phyloP scores from a whole-genome alignment of 2,113 vertebrate genomes.

The Indri indri region DNA sequence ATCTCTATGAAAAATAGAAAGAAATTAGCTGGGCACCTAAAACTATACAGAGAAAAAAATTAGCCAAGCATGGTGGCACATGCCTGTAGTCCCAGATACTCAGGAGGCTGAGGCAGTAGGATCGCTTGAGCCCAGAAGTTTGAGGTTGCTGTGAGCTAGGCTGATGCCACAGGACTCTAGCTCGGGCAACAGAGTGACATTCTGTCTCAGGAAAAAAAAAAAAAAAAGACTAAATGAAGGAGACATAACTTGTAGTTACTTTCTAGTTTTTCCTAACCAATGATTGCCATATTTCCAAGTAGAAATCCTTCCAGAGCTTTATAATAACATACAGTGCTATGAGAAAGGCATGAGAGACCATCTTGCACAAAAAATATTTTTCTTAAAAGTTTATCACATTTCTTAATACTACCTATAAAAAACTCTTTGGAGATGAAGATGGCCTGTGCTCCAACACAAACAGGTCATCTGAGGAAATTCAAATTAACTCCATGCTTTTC shows the following conservation, averaged over 20 bases:
- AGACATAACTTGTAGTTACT: neutral
- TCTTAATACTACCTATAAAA: neutral
- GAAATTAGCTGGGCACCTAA: no score
- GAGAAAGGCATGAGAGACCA: neutral
- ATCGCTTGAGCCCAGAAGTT: no score
- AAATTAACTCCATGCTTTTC: neutral
- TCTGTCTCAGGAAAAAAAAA: no score
- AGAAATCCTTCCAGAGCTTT: neutral
- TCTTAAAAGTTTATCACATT: neutral
- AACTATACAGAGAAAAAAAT: no score
- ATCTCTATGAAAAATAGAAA: no score
- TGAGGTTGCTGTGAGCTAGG: no score
- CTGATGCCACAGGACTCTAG: no score
- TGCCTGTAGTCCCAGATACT: no score
- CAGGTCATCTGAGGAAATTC: neutral
- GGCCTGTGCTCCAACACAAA: neutral
- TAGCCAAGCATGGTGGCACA: no score
- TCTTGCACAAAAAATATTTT: neutral
- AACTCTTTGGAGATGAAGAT: neutral
- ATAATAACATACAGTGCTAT: neutral
- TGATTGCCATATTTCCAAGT: neutral
- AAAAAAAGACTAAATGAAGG: neutral
- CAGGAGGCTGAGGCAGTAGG: no score
- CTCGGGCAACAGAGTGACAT: no score
- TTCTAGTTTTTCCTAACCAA: neutral